phyloP scores from a whole-genome alignment of 2,888 invertebrate species.

The Drosophila yooni region DNA sequence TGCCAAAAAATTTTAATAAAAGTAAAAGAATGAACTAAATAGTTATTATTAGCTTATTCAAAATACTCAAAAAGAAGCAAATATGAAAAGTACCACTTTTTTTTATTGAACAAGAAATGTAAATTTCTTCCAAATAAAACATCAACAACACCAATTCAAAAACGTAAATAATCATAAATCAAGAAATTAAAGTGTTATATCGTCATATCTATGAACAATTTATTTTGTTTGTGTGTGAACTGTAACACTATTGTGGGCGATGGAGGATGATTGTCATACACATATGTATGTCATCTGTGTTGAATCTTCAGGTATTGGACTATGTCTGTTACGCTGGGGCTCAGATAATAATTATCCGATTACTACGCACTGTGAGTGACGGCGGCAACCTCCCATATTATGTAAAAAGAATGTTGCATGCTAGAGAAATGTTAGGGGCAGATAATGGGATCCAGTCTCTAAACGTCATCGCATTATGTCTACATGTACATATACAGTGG shows the following conservation, averaged over 20 bases:
- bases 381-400: not conserved
- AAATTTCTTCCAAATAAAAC: conserved; percentile 73
- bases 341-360: not conserved
- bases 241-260: conserved; percentile 12
- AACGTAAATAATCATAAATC: conserved; percentile 24
- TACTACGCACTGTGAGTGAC: too few relatives aligned
- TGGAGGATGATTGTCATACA: not conserved
- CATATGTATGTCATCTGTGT: not conserved
- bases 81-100: conserved; percentile 59
- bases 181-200: conserved; percentile 72
- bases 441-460: too few relatives aligned
- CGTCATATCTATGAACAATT: conserved; percentile 68
- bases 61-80: conserved; percentile 54
- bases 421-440: too few relatives aligned
- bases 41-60: conserved; percentile 84
- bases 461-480: too few relatives aligned
- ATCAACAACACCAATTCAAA: conserved; percentile 63
- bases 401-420: too few relatives aligned
- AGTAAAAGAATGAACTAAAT: conserved; percentile 80
- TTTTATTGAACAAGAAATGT: conserved; percentile 75
- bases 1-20: conserved; percentile 79
- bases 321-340: not conserved
- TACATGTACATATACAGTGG: too few relatives aligned
- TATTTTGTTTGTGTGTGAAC: conserved; percentile 56
- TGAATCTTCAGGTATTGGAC: not conserved